Percentiles rank a stretch among this genome's conserved stretches.
Conservation (phyloP, 2,888 invertebrate species). For the Serrognathus titanus region DNA sequence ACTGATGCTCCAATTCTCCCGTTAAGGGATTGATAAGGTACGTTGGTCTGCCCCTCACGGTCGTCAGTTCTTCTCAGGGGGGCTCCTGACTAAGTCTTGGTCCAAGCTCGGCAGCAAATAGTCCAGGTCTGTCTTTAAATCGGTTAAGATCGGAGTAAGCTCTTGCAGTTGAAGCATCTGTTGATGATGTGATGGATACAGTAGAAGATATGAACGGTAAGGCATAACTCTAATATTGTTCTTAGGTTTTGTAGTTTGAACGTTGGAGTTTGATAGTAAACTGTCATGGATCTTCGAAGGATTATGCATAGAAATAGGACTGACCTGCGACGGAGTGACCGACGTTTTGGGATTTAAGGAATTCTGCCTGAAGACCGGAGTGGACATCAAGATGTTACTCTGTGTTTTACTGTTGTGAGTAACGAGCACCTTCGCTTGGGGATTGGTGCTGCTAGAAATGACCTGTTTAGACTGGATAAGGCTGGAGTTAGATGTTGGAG, state of each 20-base stretch:
- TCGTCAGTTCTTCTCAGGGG: conserved; percentile 50
- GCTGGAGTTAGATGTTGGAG: conserved; percentile 13
- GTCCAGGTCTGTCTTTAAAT: conserved; percentile 57
- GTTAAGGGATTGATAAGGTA: conserved; percentile 89
- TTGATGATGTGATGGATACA: conserved; percentile 23
- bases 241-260: background rate
- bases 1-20: conserved; percentile 78
- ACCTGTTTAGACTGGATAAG: conserved; percentile 12
- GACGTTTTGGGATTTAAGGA: background rate
- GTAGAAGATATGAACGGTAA: conserved; percentile 46
- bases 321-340: background rate
- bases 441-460: conserved; percentile 7
- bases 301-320: background rate
- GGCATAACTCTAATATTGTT: conserved; percentile 23
- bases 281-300: background rate
- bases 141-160: conserved; percentile 46
- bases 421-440: conserved; percentile 5
- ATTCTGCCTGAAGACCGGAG: background rate
- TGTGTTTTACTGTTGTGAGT: conserved; percentile 7
- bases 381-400: background rate
- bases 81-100: conserved; percentile 55
- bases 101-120: conserved; percentile 62
- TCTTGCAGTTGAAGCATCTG: conserved; percentile 40
- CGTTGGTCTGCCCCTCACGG: conserved; percentile 46
- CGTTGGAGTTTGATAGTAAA: background rate